phyloP scores from a whole-genome alignment of 2,797 vertebrate species.

The Lutjanus campechanus region DNA sequence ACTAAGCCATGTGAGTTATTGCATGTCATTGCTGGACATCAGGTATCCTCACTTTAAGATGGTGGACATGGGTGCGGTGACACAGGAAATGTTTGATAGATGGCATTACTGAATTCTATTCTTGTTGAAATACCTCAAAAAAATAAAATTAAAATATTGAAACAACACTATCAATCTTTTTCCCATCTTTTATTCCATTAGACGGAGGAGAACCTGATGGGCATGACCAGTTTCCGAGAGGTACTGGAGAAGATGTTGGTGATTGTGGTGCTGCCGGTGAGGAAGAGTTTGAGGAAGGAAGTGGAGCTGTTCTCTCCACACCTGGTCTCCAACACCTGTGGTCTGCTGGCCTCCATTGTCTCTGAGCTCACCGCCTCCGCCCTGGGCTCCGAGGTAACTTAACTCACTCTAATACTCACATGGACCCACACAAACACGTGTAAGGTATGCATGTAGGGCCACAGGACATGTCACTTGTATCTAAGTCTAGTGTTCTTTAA shows the following conservation, averaged over 20 bases:
- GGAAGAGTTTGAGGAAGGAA: slow-evolving; percentile 96
- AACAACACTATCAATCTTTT: too few species aligned
- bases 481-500: not conserved
- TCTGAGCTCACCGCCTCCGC: slow-evolving; percentile 98
- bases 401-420: not conserved
- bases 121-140: not conserved
- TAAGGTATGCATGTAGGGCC: not conserved
- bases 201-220: slow-evolving; percentile 98
- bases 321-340: slow-evolving; percentile 97
- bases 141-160: too few species aligned
- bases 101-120: not conserved
- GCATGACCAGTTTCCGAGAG: slow-evolving; percentile 98
- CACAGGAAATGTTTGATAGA: not conserved
- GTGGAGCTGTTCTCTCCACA: slow-evolving; percentile 97
- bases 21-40: not conserved
- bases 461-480: not conserved
- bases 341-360: slow-evolving; percentile 96
- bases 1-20: slow-evolving; percentile 92
- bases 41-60: slow-evolving; percentile 9
- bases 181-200: slow-evolving; percentile 53
- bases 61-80: not conserved
- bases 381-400: slow-evolving; percentile 94
- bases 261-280: slow-evolving; percentile 96
- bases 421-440: not conserved
- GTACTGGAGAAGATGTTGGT: slow-evolving; percentile 99